Evolutionary conservation across 2,113 vertebrate genomes (phyloP), one percentile per base, ranked within the genome.

Genomic region (Eolophus roseicapilla): DNA sequence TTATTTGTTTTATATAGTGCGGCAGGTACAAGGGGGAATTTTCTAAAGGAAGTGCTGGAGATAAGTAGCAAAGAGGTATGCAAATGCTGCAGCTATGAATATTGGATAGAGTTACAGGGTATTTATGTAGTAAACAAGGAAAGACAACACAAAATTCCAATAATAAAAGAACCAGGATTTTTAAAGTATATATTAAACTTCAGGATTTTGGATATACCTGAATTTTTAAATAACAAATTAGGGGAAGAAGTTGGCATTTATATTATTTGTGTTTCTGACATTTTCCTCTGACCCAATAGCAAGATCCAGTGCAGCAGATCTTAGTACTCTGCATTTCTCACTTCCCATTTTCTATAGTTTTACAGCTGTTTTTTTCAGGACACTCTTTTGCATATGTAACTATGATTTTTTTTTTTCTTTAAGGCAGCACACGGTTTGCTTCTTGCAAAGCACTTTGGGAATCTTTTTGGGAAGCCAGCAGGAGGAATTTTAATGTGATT

Each of bases 401-500:
- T 74, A 11, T 71, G 29, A 13, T 39, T 17, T 11, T 19, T 74
- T 33, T 73, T 83, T 74, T 88, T n/a, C 18, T 82, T 47, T 47
- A 71, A 25, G 10, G 9, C 25, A 91, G 37, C 12, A 20, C 23
- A 78, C 4, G 52, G 10, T 73, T 83, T 79, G 7, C 23, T 17
- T 79, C 53, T 68, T 84, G 70, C 52, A 91, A 84, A 89, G 43
- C 27, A 67, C 25, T 79, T 88, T 85, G 50, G 35, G 33, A 84
- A 29, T 75, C 60, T 81, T 73, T 50, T 63, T 60, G 47, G 53
- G 39, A 92, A 92, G 19, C 4, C 49, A 65, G 41, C 31, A 69
- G 49, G 27, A 93, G 33, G 88, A 86, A 92, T 88, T 93, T 95
- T 85, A 92, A 89, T 80, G 52, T 69, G 83, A 93, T 64, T 69